phyloP scores from a whole-genome alignment of 2,888 invertebrate genomes.

The Osmoderma eremita region DNA sequence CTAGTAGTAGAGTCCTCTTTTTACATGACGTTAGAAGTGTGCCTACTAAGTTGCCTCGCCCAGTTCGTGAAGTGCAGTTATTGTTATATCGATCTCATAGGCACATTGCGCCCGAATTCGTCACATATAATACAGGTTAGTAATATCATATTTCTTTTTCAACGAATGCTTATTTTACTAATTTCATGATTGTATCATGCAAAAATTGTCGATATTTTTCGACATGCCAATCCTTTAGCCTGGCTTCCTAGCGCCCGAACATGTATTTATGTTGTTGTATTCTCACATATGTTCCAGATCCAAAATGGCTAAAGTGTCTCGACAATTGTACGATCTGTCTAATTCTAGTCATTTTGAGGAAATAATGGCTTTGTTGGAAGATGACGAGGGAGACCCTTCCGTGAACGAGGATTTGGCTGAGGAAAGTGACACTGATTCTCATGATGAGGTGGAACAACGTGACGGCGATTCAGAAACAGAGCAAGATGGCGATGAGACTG shows the following conservation, averaged over 20 bases:
- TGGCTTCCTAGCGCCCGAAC: slow-evolving; percentile 2
- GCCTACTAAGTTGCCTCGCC: not conserved
- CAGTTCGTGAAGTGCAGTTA: not conserved
- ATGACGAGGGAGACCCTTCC: not conserved
- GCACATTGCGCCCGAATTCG: slow-evolving; percentile 22
- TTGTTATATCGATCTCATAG: slow-evolving; percentile 13
- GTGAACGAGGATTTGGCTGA: slow-evolving; percentile 4
- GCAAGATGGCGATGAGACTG: slow-evolving; percentile 21
- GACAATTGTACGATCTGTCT: not conserved
- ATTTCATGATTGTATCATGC: not conserved
- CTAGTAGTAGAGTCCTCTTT: not conserved
- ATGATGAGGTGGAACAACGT: slow-evolving; percentile 23
- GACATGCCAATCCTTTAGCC: not conserved
- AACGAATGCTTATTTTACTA: slow-evolving; percentile 1
- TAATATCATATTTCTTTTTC: not conserved
- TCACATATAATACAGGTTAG: not conserved
- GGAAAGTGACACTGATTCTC: slow-evolving; percentile 13
- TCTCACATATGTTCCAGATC: slow-evolving; percentile 4
- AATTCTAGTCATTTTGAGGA: slow-evolving; percentile 1
- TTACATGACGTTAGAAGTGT: slow-evolving; percentile 2
- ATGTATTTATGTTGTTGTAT: slow-evolving; percentile 1
- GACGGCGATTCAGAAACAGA: slow-evolving; percentile 13
- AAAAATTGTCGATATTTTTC: not conserved
- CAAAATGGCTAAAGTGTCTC: not conserved
- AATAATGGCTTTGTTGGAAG: not conserved